These are phyloP conservation scores for Polydrusus cervinus DNA, from an alignment of 2,888 invertebrate genomes.

Conservation along the genomic window DNA sequence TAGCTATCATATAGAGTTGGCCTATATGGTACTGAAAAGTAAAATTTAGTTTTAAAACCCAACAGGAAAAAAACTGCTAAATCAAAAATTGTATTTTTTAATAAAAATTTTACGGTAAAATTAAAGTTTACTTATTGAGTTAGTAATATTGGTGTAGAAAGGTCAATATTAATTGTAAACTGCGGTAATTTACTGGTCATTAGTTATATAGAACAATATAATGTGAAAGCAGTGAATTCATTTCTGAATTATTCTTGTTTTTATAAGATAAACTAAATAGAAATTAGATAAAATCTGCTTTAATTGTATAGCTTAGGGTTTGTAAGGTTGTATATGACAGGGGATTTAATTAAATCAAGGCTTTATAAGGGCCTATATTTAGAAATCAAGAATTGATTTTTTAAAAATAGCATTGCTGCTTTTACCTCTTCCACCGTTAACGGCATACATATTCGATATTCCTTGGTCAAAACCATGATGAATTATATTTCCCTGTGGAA, in stretches of 20 bases:
- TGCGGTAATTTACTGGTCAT: background rate
- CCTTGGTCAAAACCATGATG: slow-evolving; percentile 88
- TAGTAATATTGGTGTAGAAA: no score
- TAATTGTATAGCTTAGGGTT: background rate
- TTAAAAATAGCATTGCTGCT: slow-evolving; percentile 51
- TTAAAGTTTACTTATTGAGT: no score
- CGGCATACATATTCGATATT: slow-evolving; percentile 95
- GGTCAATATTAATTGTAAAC: no score
- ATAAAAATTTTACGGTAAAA: no score
- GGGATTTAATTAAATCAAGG: slow-evolving; percentile 21
- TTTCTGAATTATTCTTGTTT: background rate
- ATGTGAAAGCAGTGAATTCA: background rate
- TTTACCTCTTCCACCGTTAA: slow-evolving; percentile 94
- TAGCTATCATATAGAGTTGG: slow-evolving; percentile 95
- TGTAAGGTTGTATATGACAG: no score
- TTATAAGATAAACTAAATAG: slow-evolving; percentile 13
- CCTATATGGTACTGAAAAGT: slow-evolving; percentile 88
- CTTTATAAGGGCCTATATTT: slow-evolving; percentile 44
- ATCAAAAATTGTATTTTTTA: no score
- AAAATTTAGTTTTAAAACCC: background rate
- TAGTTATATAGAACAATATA: background rate
- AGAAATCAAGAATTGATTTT: slow-evolving; percentile 49
- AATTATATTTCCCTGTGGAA: background rate
- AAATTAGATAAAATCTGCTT: background rate
- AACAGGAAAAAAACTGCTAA: background rate